Conservation (phyloP, 1,140 invertebrate species). For the Theocolax elegans region DNA sequence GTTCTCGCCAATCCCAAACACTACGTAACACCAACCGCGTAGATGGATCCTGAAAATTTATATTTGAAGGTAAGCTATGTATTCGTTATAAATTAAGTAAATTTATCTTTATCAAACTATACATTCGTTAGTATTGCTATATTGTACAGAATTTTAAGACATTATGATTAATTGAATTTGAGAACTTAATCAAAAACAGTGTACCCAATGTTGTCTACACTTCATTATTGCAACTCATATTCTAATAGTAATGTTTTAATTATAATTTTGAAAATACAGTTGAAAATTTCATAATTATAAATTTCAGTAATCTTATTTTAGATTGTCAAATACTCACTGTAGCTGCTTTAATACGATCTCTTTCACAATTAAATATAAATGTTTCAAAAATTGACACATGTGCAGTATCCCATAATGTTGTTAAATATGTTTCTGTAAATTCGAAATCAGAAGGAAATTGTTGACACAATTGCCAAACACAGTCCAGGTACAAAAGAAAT, state of each 20-base stretch:
- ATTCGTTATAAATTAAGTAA: not conserved
- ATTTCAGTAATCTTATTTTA: not conserved
- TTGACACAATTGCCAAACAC: slow-evolving; percentile 89
- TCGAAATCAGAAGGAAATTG: slow-evolving; percentile 91
- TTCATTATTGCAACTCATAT: too few species aligned
- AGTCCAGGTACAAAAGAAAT: slow-evolving; percentile 92
- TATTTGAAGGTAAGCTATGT: slow-evolving; percentile 2
- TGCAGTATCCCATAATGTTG: slow-evolving; percentile 88
- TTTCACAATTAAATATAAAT: slow-evolving; percentile 89
- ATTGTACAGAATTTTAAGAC: too few species aligned
- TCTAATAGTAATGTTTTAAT: too few species aligned
- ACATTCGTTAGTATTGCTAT: too few species aligned
- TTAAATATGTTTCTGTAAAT: slow-evolving; percentile 93
- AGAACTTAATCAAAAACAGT: too few species aligned
- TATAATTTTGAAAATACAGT: not conserved
- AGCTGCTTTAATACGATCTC: slow-evolving; percentile 73
- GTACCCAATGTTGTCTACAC: too few species aligned
- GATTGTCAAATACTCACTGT: slow-evolving; percentile 58
- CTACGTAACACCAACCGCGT: slow-evolving; percentile 75
- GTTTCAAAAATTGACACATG: slow-evolving; percentile 91
- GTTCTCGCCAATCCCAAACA: slow-evolving; percentile 87
- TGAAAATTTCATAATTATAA: slow-evolving; percentile 5
- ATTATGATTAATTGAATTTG: too few species aligned
- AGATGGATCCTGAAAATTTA: slow-evolving; percentile 62
- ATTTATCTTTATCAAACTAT: too few species aligned